phyloP scores from a whole-genome alignment of 2,888 invertebrate species.

The Unio pictorum region DNA sequence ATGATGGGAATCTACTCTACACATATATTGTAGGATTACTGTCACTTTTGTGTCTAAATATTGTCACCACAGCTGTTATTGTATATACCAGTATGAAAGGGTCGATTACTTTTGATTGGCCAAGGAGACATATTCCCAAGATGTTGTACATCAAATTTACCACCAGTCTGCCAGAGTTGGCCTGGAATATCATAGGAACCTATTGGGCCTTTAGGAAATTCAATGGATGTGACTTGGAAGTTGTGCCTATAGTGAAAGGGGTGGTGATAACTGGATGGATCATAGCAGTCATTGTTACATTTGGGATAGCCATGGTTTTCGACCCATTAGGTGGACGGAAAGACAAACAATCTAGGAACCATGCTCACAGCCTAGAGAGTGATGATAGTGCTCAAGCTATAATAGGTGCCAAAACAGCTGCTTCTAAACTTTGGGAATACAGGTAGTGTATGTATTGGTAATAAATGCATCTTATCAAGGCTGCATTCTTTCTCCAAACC shows the following conservation, averaged over 20 bases:
- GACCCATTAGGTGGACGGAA: conserved; percentile 81
- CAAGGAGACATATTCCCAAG: conserved; percentile 81
- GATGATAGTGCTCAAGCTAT: conserved; percentile 6
- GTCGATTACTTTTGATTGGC: conserved; percentile 83
- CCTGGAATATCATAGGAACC: conserved; percentile 85
- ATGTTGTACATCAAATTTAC: conserved; percentile 81
- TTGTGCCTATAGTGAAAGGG: conserved; percentile 73
- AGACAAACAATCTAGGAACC: conserved; percentile 72
- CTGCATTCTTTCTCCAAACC: too few species aligned
- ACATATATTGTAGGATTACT: conserved; percentile 80
- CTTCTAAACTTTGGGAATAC: conserved; percentile 56
- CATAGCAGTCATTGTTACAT: conserved; percentile 79
- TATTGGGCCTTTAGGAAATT: conserved; percentile 80
- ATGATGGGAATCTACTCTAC: conserved; percentile 82
- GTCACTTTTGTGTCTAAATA: conserved; percentile 60
- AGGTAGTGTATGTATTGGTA: conserved; percentile 34
- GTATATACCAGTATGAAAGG: conserved; percentile 75
- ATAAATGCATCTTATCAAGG: too few species aligned
- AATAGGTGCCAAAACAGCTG: conserved; percentile 16
- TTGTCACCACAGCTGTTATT: conserved; percentile 68
- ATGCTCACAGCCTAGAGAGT: conserved; percentile 7
- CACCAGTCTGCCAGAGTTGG: conserved; percentile 83
- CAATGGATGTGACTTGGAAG: conserved; percentile 46
- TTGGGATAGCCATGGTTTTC: conserved; percentile 85
- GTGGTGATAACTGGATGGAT: conserved; percentile 88